phyloP scores from a whole-genome alignment of 2,113 vertebrate genomes.

The Dipodomys ordii region DNA sequence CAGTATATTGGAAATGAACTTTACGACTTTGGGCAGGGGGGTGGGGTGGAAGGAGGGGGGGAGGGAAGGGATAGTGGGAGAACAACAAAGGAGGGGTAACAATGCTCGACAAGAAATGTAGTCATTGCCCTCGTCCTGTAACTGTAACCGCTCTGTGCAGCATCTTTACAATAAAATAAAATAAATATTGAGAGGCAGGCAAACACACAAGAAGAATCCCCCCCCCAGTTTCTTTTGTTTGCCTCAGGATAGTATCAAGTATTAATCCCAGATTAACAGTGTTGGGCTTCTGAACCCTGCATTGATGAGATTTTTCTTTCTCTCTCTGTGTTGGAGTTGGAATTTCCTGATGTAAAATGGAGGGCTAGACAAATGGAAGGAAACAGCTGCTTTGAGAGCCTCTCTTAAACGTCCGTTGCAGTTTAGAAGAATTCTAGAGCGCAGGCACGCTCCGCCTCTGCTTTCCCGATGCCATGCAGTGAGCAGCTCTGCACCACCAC shows the following conservation, averaged over 20 bases:
- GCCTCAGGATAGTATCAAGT: background rate
- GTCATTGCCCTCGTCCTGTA: too few relatives aligned
- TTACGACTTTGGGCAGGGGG: too few relatives aligned
- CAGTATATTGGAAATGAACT: too few relatives aligned
- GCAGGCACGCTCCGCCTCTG: background rate
- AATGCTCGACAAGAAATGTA: too few relatives aligned
- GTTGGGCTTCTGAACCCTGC: background rate
- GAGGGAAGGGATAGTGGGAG: too few relatives aligned
- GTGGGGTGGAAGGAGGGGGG: too few relatives aligned
- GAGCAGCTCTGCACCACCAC: background rate
- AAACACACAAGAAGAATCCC: background rate
- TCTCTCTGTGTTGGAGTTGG: background rate
- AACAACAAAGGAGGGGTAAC: too few relatives aligned
- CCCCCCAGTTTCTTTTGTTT: constrained; percentile 6
- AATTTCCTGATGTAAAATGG: background rate
- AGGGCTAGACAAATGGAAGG: background rate
- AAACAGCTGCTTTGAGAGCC: background rate
- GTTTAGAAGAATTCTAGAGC: background rate
- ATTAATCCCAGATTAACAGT: background rate
- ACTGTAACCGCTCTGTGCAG: too few relatives aligned
- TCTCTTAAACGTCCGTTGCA: background rate
- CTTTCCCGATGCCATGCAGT: background rate
- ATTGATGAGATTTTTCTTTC: background rate
- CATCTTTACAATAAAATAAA: too few relatives aligned
- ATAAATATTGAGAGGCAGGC: background rate